A percentile compares a stretch with the other conserved stretches of the same genome.
phyloP scores from a whole-genome alignment of 2,888 invertebrate species.

The Torymus auratus region DNA sequence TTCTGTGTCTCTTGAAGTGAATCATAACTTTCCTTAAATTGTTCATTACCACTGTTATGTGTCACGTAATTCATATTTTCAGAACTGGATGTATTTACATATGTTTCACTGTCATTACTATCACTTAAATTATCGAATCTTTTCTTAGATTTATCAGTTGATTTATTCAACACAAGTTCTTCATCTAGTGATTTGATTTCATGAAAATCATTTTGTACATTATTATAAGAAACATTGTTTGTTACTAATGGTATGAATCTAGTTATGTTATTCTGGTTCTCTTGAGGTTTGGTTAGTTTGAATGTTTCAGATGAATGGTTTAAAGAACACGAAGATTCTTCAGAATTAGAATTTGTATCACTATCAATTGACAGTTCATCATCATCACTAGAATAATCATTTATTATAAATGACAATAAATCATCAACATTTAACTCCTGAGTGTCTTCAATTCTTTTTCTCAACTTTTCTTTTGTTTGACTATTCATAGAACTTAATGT shows the following conservation, averaged over 20 bases:
- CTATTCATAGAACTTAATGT: slow-evolving; percentile 55
- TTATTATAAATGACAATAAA: slow-evolving; percentile 53
- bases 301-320: not conserved
- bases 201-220: not conserved
- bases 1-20: not conserved
- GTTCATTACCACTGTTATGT: not conserved
- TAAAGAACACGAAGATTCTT: not conserved
- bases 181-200: not conserved
- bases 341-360: slow-evolving; percentile 36
- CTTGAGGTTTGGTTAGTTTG: not conserved
- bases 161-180: not conserved
- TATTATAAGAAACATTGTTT: slow-evolving; percentile 61
- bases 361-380: not conserved
- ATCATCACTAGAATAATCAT: slow-evolving; percentile 39
- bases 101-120: slow-evolving; percentile 16
- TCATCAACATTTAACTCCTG: slow-evolving; percentile 51
- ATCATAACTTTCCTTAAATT: slow-evolving; percentile 1
- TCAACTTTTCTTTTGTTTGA: slow-evolving; percentile 53
- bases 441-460: slow-evolving; percentile 53
- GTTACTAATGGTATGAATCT: slow-evolving; percentile 60
- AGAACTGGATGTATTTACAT: not conserved
- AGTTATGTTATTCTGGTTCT: slow-evolving; percentile 30
- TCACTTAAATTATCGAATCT: not conserved
- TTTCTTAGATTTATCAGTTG: not conserved
- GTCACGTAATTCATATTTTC: not conserved